Base-by-base conservation (phyloP, 2,797 vertebrate genomes). In the Dipus sagitta region DNA sequence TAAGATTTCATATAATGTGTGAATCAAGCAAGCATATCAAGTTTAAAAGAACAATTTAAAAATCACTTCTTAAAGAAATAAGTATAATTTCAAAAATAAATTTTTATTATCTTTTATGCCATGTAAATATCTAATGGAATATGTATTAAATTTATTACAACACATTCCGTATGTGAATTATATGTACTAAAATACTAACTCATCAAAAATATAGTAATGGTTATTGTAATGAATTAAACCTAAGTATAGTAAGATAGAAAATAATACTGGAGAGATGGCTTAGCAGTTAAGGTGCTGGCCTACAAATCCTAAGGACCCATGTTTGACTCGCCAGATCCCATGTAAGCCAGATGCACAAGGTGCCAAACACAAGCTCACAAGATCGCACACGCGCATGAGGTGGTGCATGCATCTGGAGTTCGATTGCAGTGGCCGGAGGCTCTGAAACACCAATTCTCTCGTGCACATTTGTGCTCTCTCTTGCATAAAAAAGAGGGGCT, bases 31-130 rank as follows among this genome's bases (percentile, higher is more conserved):
- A 89, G 62, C 67, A 71, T 74, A 74, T 52, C n/a, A 90, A 87
- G 5, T 72, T 87, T 90, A 78, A 93, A 89, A 76, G 26, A 17
- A 3, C 26, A 52, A 60, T 34, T 62, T 85, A 62, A 68, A 95
- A 84, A 60, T 32, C 23, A 75, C 47, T n/a, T 90, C 70, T 84
- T 85, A 62, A 80, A 93, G 42, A 65, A 94, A 95, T 82, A 83
- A 92, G 74, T 20, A 77, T 23, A 92, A 94, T 88, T 90, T 95
- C 80, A 23, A 70, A 93, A 82, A 76, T 84, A 89, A 79, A 38
- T 70, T 94, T 83, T 47, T 62, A 38, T 91, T n/a, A 65, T 77
- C 75, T 81, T 93, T 84, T 90, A 72, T 91, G 68, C 14, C 38
- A 92, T 52, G 65, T 52, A 75, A 77, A 79, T 93, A 89, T 52